Percentiles rank a stretch among this genome's conserved stretches.
Evolutionary conservation across 1,140 invertebrate species (phyloP).

Genomic region (Oryzaephilus surinamensis): DNA sequence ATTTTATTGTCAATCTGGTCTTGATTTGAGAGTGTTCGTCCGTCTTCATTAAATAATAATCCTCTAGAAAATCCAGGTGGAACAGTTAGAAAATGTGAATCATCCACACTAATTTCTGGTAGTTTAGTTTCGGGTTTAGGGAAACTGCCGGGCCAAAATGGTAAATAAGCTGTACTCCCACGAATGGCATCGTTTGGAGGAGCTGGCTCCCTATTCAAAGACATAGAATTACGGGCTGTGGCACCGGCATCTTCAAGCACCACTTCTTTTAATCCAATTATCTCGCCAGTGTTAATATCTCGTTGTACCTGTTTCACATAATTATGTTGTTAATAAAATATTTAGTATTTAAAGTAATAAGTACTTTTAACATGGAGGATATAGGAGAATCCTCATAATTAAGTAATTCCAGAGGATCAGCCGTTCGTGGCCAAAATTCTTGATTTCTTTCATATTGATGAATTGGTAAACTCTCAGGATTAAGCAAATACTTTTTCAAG

Average conservation of each 20-base stretch:
- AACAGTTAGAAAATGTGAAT: constrained; percentile 40
- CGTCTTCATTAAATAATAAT: constrained; percentile 42
- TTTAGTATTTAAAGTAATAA: no score
- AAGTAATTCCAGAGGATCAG: constrained; percentile 41
- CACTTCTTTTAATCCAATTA: constrained; percentile 60
- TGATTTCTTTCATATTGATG: constrained; percentile 48
- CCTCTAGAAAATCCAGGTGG: constrained; percentile 55
- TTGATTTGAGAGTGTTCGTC: constrained; percentile 31
- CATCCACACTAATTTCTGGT: constrained; percentile 10
- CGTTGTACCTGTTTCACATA: constrained; percentile 46
- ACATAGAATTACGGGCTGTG: constrained; percentile 65
- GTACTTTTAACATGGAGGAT: constrained; percentile 41
- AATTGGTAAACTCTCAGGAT: constrained; percentile 51
- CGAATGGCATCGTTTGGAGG: constrained; percentile 48
- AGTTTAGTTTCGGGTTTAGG: constrained; percentile 41
- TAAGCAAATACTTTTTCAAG: constrained; percentile 46
- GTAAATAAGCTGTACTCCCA: constrained; percentile 60
- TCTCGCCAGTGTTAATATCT: constrained; percentile 58
- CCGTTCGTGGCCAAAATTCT: constrained; percentile 46
- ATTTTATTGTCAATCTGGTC: constrained; percentile 6
- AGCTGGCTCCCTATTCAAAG: constrained; percentile 52
- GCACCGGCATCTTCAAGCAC: constrained; percentile 46
- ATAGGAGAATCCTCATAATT: constrained; percentile 39
- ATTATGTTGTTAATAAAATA: no score
- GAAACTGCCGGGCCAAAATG: constrained; percentile 74